Evolutionary conservation across 1,140 invertebrate species (phyloP), one percentile per base, ranked within the genome.

Genomic region (Caenorhabditis tropicalis): DNA sequence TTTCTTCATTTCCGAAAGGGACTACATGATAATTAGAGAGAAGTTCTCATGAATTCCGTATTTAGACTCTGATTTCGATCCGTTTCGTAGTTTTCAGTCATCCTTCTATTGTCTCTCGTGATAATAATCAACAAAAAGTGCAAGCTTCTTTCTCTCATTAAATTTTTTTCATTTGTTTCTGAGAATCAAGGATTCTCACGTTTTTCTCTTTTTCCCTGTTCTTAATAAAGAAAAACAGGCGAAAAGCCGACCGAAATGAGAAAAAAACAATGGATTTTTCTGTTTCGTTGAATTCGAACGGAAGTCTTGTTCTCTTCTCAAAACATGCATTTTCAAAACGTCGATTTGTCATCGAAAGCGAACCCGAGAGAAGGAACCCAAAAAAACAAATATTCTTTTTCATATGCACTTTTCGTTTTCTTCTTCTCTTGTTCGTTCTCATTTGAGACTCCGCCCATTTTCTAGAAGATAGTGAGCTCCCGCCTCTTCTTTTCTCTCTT

Each of bases 391-490:
- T 74, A 43, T 74, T 74, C 3, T 24, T 74, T 74, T 74, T 46
- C 65, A 74, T 74, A 74, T 74, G 65, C 16, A 74, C 65, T 74
- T 74, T 74, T 31, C 27, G 10, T 74, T 65, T 6, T 29, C 12
- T 31, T 46, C 36, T 46, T 74, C 31, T n/a, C 3, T 3, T 65
- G 31, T 65, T 65, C 33, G n/a, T 65, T 36, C 31, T 12, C 7
- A 36, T 36, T 65, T n/a, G 5, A 39, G 29, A 24, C 65, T 24
- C 33, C 65, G 36, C 65, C 65, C 36, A 74, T 36, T 74, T 74
- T 74, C 65, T 43, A 74, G 65, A 74, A 74, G n/a, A 65, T 65
- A 33, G 58, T 65, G 58, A 74, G 65, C 65, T 74, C 36, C 29
- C 65, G 9, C 36, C 65, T 21, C 36, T 31, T 74, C n/a, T 15